These are phyloP conservation scores for Oreotrochilus melanogaster DNA, from an alignment of 2,113 vertebrate genomes.

Conservation along the genomic window DNA sequence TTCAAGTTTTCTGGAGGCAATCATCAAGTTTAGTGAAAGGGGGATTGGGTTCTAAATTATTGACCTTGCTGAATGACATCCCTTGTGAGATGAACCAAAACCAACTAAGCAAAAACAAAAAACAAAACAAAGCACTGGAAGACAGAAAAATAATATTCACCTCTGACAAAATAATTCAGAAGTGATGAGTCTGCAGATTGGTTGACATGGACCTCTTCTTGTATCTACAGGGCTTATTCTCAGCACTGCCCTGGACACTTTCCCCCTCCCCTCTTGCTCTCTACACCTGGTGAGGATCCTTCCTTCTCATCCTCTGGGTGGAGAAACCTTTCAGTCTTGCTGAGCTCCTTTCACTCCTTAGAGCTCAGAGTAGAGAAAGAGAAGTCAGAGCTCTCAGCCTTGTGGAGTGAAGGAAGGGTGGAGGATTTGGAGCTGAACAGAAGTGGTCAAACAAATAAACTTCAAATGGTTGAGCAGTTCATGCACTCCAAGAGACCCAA, in stretches of 20 bases:
- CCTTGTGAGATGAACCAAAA: background rate
- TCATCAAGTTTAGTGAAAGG: background rate
- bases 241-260: background rate
- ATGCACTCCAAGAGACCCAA: background rate
- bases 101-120: too few relatives aligned
- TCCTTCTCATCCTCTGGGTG: background rate
- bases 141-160: background rate
- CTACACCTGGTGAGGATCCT: rapidly evolving
- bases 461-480: background rate
- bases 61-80: background rate
- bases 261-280: background rate
- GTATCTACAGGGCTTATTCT: background rate
- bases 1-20: background rate
- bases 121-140: background rate
- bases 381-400: background rate
- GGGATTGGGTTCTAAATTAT: background rate
- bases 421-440: background rate
- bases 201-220: background rate
- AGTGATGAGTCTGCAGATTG: background rate
- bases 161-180: background rate
- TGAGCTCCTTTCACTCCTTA: background rate
- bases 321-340: background rate
- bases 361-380: background rate
- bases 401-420: background rate
- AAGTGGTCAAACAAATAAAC: background rate